Base-by-base conservation (phyloP, 2,797 vertebrate genomes). In the Anniella stebbinsi region DNA sequence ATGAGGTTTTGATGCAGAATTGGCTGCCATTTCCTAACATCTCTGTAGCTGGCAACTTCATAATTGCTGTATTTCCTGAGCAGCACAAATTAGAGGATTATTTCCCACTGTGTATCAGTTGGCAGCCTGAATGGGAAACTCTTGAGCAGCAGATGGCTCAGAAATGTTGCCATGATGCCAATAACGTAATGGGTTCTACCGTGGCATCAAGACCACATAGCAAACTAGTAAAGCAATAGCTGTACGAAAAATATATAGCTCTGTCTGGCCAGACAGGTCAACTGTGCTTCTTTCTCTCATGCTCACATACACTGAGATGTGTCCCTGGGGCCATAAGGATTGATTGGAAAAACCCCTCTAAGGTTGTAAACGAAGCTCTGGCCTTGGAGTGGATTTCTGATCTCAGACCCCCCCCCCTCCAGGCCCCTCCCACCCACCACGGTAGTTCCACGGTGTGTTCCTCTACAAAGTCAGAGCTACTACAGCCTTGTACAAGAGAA, bases 101-200 rank as follows among this genome's bases (percentile, higher is more conserved):
- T 75, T 92, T 77, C 91, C 69, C 86, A 90, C 83, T 38, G 6
- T 76, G n/a, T 33, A 82, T 38, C 89, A 82, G 54, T 83, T 63
- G 73, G 45, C 86, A 94, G 57, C 15, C 75, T 89, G 91, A 82
- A 78, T 45, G 91, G 86, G 92, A 91, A 94, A 87, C 23, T 76
- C 48, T 84, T 91, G 66, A 72, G 54, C 70, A 77, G 78, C 17
- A 1, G 0, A 66, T 72, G 73, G 38, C 69, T 84, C 70, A 80
- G 73, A 66, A 87, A 87, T 69, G 18, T 91, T 89, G 51, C 83
- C 23, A 63, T 30, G 82, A 54, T 70, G 86, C 3, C 77, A 85
- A 12, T 30, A 91, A 90, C 92, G 93, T 63, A 72, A 80, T 54
- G 0, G 88, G 75, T 67, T 90, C 45, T 69, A 45, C 30, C 69